A percentile compares a stretch with the other conserved stretches of the same genome.
These are phyloP conservation scores for Myrmophylax atrothorax DNA, from an alignment of 2,113 vertebrate genomes.

Conservation along the genomic window DNA sequence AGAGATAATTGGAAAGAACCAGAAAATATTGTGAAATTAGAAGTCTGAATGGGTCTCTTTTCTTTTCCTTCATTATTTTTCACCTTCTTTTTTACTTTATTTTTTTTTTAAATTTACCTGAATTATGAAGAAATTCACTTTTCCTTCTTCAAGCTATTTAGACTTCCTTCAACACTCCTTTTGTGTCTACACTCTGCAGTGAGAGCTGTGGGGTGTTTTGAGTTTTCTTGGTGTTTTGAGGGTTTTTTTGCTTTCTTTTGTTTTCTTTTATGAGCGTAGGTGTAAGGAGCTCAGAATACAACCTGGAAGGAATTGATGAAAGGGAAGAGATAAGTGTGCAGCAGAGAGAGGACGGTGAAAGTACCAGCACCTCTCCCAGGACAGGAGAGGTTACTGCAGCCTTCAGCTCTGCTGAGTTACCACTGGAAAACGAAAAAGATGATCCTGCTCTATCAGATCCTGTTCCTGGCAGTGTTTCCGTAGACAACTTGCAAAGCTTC, in stretches of 20 bases:
- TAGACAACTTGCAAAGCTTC: slow-evolving; percentile 52
- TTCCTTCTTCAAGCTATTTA: not conserved
- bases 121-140: not conserved
- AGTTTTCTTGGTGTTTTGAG: not conserved
- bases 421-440: slow-evolving; percentile 32
- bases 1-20: not conserved
- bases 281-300: slow-evolving; percentile 68
- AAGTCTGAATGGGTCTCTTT: not conserved
- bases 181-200: not conserved
- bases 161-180: not conserved
- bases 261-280: slow-evolving; percentile 22
- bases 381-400: slow-evolving; percentile 62
- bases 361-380: slow-evolving; percentile 35
- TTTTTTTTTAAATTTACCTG: not conserved
- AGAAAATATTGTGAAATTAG: not conserved
- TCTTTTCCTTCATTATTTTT: not conserved
- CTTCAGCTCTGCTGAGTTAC: slow-evolving; percentile 33
- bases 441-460: slow-evolving; percentile 41
- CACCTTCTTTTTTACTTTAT: too few species aligned
- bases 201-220: not conserved
- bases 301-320: slow-evolving; percentile 87
- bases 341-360: slow-evolving; percentile 35
- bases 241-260: not conserved
- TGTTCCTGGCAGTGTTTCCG: slow-evolving; percentile 34
- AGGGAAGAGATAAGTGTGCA: slow-evolving; percentile 80